Percentiles rank a stretch among this genome's conserved stretches.
Evolutionary conservation across 2,113 vertebrate genomes (phyloP).

Genomic region (Mustela nigripes): DNA sequence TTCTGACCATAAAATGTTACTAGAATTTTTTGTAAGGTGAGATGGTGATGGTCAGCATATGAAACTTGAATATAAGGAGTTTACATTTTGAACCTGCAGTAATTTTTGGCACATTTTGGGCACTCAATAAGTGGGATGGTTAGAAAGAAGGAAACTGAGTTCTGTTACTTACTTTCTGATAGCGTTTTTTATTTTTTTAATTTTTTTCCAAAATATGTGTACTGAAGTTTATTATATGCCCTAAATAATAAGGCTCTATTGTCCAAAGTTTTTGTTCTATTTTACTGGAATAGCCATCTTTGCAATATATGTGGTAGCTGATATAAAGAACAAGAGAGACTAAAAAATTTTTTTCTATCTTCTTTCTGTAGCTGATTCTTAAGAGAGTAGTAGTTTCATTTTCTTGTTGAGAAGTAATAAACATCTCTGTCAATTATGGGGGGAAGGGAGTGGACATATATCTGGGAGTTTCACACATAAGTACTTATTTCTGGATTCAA

Average conservation of each 20-base stretch:
- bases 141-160: not conserved
- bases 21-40: not conserved
- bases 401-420: slow-evolving; percentile 52
- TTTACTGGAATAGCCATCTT: not conserved
- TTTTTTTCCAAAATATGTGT: not conserved
- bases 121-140: not conserved
- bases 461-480: not conserved
- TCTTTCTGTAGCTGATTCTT: not conserved
- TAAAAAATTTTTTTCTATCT: not conserved
- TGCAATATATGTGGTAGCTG: not conserved
- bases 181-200: not conserved
- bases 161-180: not conserved
- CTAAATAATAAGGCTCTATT: not conserved
- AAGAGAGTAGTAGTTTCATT: slow-evolving; percentile 13
- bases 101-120: not conserved
- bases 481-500: not conserved
- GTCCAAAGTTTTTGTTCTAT: not conserved
- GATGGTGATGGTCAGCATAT: not conserved
- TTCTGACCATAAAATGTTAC: not conserved
- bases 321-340: not conserved
- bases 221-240: not conserved
- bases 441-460: not conserved
- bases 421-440: not conserved
- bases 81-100: not conserved
- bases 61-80: not conserved